These are phyloP conservation scores for Corvus cornix DNA, from an alignment of 2,113 vertebrate species.

Conservation along the genomic window DNA sequence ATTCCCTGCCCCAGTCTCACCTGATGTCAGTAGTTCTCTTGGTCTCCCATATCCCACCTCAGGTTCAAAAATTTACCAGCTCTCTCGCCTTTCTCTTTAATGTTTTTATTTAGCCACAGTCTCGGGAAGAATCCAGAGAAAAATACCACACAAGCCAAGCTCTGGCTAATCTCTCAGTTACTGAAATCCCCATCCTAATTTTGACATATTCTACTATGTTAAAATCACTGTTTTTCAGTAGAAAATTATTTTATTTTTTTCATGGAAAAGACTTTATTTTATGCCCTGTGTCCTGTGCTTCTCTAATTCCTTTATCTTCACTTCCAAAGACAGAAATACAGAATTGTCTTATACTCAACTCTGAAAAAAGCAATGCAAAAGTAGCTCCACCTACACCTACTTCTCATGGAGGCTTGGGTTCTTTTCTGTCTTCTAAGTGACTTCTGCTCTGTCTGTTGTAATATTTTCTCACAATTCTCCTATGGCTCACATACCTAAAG, in stretches of 20 bases:
- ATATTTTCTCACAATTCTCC: background rate
- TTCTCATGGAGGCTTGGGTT: background rate
- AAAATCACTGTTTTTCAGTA: background rate
- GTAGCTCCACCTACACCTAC: background rate
- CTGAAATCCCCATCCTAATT: background rate
- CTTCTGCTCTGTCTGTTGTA: background rate
- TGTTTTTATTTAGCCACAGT: background rate
- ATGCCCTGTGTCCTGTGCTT: background rate
- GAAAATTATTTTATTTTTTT: background rate
- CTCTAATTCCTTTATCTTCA: background rate
- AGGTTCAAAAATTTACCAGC: background rate
- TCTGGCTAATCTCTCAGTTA: background rate
- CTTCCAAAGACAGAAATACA: background rate
- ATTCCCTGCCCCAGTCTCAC: background rate
- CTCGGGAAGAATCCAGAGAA: background rate
- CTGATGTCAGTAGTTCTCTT: background rate
- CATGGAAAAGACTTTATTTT: background rate
- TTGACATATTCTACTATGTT: background rate
- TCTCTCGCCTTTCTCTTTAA: background rate
- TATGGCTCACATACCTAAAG: background rate
- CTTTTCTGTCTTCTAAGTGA: background rate
- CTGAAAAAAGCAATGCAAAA: background rate
- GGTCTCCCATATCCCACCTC: background rate
- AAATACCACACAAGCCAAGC: background rate
- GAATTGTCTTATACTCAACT: background rate